Evolutionary conservation across 2,888 invertebrate genomes (phyloP).

Genomic region (Volucella zonaria): DNA sequence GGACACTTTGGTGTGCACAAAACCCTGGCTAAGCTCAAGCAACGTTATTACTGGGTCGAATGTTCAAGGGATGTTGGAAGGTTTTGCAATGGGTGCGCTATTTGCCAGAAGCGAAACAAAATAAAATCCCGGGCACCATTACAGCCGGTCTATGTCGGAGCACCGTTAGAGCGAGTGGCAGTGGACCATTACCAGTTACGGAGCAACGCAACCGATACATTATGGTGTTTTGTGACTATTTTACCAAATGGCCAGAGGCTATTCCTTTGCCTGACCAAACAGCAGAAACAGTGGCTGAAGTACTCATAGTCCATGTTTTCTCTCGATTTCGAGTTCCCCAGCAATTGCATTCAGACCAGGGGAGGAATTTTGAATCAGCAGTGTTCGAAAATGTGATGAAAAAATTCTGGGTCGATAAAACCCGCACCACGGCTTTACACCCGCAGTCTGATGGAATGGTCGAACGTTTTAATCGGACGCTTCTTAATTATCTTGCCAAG

Average conservation of each 20-base stretch:
- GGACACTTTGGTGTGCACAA: slow-evolving; percentile 2
- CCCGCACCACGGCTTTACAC: slow-evolving; percentile 32
- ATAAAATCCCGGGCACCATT: too few relatives aligned
- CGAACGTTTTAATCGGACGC: slow-evolving; percentile 47
- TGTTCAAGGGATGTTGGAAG: too few relatives aligned
- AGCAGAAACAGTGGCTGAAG: too few relatives aligned
- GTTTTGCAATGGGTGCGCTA: too few relatives aligned
- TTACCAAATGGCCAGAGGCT: too few relatives aligned
- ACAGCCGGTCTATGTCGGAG: too few relatives aligned
- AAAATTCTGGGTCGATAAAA: slow-evolving; percentile 16
- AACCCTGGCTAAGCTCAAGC: slow-evolving; percentile 9
- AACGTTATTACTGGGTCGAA: background rate
- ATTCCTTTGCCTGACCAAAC: too few relatives aligned
- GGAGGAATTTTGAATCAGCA: slow-evolving; percentile 41
- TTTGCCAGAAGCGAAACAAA: too few relatives aligned
- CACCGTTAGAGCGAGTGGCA: too few relatives aligned
- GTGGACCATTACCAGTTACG: too few relatives aligned
- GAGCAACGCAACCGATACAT: too few relatives aligned
- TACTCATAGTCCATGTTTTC: background rate
- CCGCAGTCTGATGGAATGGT: slow-evolving; percentile 58
- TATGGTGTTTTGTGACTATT: too few relatives aligned
- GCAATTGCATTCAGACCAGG: slow-evolving; percentile 55
- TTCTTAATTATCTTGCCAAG: background rate
- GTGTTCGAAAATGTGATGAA: slow-evolving; percentile 9
- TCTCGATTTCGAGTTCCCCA: slow-evolving; percentile 46